These are phyloP conservation scores for Laspeyria flexula DNA, from an alignment of 2,888 invertebrate species.

Conservation along the genomic window DNA sequence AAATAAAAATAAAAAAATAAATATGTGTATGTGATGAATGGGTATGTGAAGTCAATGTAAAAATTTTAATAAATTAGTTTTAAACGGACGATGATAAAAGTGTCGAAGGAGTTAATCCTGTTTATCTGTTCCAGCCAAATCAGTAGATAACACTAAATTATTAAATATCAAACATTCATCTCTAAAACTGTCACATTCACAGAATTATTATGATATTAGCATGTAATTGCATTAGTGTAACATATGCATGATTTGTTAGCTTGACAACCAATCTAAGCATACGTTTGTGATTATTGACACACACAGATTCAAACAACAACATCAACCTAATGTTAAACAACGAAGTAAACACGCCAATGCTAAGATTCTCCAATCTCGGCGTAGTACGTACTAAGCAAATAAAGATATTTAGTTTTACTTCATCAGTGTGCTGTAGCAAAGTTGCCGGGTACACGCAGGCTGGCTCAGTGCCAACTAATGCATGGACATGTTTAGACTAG, in stretches of 20 bases:
- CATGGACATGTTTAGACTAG: constrained; percentile 42
- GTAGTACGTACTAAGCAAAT: neutral
- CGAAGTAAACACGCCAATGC: neutral
- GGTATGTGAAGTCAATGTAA: no score
- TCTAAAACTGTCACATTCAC: no score
- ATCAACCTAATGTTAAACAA: neutral
- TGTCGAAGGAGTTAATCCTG: no score
- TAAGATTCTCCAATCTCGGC: neutral
- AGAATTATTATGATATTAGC: no score
- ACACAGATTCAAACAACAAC: neutral
- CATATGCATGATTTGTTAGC: neutral
- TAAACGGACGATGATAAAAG: no score
- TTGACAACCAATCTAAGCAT: neutral
- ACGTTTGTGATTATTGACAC: neutral
- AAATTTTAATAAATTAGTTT: no score
- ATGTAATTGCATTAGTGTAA: no score
- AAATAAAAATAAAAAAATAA: no score
- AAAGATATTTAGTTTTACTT: constrained; percentile 39
- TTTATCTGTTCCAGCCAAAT: no score
- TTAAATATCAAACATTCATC: no score
- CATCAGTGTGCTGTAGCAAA: constrained; percentile 36
- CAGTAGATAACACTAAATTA: no score
- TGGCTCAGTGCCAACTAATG: constrained; percentile 45
- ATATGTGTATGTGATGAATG: no score
- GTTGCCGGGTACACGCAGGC: constrained; percentile 31